Conservation (phyloP, 1,140 invertebrate species). For the Homalodisca vitripennis region DNA sequence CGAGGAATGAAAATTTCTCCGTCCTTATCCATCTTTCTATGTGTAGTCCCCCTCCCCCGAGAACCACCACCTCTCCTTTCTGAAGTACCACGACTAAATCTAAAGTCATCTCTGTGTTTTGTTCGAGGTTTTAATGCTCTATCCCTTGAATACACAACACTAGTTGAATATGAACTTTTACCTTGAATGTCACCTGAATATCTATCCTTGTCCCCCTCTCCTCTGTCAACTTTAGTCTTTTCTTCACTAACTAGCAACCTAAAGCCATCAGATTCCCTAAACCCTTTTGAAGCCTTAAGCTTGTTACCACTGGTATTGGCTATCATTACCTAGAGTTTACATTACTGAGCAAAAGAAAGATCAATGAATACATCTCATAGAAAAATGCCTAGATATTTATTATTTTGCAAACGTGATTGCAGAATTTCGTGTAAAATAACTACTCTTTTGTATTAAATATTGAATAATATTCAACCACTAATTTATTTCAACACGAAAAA, state of each 20-base stretch:
- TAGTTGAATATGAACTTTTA: neutral
- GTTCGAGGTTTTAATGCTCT: constrained; percentile 28
- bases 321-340: constrained; percentile 36
- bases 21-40: constrained; percentile 29
- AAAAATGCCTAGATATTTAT: no score
- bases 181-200: constrained; percentile 1
- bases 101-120: constrained; percentile 33
- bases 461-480: no score
- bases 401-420: no score
- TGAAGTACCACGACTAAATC: constrained; percentile 25
- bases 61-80: constrained; percentile 27
- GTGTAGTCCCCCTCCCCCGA: constrained; percentile 14
- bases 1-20: constrained; percentile 26
- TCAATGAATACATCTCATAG: constrained; percentile 1
- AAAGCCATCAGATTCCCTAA: constrained; percentile 30
- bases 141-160: constrained; percentile 8
- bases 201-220: constrained; percentile 31
- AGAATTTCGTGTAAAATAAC: no score
- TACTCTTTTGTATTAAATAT: no score
- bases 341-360: constrained; percentile 18
- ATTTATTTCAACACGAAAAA: no score
- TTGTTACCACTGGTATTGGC: constrained; percentile 32
- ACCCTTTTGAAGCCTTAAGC: constrained; percentile 35
- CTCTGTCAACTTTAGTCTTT: constrained; percentile 25
- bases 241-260: constrained; percentile 29